phyloP scores from a whole-genome alignment of 2,888 invertebrate species.

The Drosophila meridionalis region DNA sequence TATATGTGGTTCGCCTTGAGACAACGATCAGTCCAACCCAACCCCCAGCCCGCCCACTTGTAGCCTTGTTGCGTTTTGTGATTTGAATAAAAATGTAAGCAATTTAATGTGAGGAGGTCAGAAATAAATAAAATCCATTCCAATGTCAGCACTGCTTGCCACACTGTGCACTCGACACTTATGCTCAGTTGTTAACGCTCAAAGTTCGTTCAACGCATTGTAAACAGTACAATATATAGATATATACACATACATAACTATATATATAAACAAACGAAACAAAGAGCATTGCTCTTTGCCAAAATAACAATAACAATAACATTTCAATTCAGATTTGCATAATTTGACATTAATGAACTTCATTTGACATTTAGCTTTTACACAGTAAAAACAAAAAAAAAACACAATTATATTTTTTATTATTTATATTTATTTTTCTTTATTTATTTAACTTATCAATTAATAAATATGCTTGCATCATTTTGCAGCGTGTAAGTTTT shows the following conservation, averaged over 20 bases:
- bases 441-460: slow-evolving; percentile 46
- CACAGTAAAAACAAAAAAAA: slow-evolving; percentile 18
- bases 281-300: slow-evolving; percentile 50
- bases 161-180: slow-evolving; percentile 30
- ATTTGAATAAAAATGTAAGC: slow-evolving; percentile 65
- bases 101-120: slow-evolving; percentile 47
- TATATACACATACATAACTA: not conserved
- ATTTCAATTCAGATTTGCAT: slow-evolving; percentile 28
- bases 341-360: slow-evolving; percentile 26
- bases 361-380: slow-evolving; percentile 35
- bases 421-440: slow-evolving; percentile 3
- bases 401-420: not conserved
- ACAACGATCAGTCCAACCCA: slow-evolving; percentile 13
- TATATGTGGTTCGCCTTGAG: slow-evolving; percentile 62
- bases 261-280: not conserved
- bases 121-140: slow-evolving; percentile 42
- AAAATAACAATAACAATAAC: slow-evolving; percentile 32
- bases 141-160: slow-evolving; percentile 57
- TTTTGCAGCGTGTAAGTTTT: slow-evolving; percentile 73
- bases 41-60: slow-evolving; percentile 2
- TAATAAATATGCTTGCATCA: slow-evolving; percentile 48
- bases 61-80: slow-evolving; percentile 55
- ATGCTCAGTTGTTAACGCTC: slow-evolving; percentile 9
- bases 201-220: slow-evolving; percentile 74
- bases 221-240: slow-evolving; percentile 33